These are phyloP conservation scores for Oncopeltus fasciatus DNA, from an alignment of 1,140 invertebrate genomes.

Conservation along the genomic window DNA sequence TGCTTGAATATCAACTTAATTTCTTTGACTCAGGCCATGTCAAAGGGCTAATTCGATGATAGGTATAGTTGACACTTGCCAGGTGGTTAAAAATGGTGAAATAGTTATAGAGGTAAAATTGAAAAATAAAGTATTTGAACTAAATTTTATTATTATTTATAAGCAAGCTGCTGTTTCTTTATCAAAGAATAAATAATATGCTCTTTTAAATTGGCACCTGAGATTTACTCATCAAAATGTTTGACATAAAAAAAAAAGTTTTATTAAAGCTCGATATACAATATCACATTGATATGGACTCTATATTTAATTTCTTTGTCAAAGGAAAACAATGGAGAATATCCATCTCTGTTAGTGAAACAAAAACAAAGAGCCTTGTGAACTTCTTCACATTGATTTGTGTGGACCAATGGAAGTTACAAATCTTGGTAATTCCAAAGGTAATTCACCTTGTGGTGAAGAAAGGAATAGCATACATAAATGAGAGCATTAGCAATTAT, in stretches of 20 bases:
- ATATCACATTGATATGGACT: no score
- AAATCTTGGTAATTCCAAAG: neutral
- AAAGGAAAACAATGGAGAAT: no score
- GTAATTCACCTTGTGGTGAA: no score
- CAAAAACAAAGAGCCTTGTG: neutral
- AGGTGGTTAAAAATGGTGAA: neutral
- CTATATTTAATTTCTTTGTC: no score
- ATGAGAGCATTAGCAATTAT: no score
- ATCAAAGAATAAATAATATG: neutral
- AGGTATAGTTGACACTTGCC: neutral
- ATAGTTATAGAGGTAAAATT: neutral
- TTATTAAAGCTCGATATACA: no score
- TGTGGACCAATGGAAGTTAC: neutral
- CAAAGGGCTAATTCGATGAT: neutral
- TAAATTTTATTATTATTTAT: neutral
- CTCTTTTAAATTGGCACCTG: neutral
- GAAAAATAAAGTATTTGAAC: neutral
- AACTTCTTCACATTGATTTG: slow-evolving; percentile 7
- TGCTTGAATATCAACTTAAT: neutral
- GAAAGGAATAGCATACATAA: no score
- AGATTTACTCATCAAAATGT: neutral
- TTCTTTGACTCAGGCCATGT: neutral
- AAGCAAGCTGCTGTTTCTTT: neutral
- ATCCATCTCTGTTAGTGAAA: no score
- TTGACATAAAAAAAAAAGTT: neutral